phyloP scores from a whole-genome alignment of 2,888 invertebrate genomes.

The Athrips mouffetella region DNA sequence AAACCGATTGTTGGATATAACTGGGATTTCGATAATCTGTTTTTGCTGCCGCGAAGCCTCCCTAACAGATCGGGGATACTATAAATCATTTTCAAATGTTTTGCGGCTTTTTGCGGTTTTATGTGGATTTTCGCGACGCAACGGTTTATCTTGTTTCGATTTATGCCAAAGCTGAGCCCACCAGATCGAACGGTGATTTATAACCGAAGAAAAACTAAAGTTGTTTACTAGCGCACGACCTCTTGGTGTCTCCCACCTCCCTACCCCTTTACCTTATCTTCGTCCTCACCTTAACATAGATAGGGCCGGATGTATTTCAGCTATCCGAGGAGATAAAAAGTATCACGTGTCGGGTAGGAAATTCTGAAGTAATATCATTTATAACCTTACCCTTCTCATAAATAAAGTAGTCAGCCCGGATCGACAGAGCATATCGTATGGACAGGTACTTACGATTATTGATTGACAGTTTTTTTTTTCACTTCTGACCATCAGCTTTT shows the following conservation, averaged over 20 bases:
- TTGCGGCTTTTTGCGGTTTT: slow-evolving; percentile 68
- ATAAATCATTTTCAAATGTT: slow-evolving; percentile 72
- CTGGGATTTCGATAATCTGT: slow-evolving; percentile 69
- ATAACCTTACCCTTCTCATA: not conserved
- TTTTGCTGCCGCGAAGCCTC: slow-evolving; percentile 60
- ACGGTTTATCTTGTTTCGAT: slow-evolving; percentile 64
- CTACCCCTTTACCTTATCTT: not conserved
- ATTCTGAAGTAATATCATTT: slow-evolving; percentile 5
- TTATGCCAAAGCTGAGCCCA: slow-evolving; percentile 42
- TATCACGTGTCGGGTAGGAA: slow-evolving; percentile 5
- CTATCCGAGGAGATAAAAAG: slow-evolving; percentile 9
- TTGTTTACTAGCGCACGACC: slow-evolving; percentile 9
- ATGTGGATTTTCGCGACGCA: slow-evolving; percentile 55
- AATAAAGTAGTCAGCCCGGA: not conserved
- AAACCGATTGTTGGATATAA: slow-evolving; percentile 58
- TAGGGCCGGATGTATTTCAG: slow-evolving; percentile 5
- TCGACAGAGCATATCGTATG: not conserved
- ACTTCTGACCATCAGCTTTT: not conserved
- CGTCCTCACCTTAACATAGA: slow-evolving; percentile 8
- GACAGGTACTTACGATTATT: not conserved
- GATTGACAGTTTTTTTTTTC: not conserved
- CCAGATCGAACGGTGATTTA: slow-evolving; percentile 42
- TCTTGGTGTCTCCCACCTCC: not conserved
- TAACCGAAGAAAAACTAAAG: slow-evolving; percentile 20
- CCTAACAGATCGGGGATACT: slow-evolving; percentile 60